These are phyloP conservation scores for Amiota mariae DNA, from an alignment of 2,888 invertebrate species.

Conservation along the genomic window DNA sequence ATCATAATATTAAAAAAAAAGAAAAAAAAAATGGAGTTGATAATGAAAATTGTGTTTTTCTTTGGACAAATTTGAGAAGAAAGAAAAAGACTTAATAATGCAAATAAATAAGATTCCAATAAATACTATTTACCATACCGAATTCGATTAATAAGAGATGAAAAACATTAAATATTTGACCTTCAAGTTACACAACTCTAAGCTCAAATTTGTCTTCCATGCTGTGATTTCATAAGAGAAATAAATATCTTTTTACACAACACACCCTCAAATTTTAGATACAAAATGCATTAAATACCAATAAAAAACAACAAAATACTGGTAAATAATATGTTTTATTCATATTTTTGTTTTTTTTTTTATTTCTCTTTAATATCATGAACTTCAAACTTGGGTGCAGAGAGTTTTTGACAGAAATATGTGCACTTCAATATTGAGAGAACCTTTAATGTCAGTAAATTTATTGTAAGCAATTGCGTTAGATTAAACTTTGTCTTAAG, in stretches of 20 bases:
- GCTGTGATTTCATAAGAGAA: neutral
- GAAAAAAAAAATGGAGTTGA: too few species aligned
- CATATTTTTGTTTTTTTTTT: neutral
- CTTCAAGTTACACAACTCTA: constrained; percentile 14
- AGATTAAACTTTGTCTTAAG: too few species aligned
- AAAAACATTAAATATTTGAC: constrained; percentile 6
- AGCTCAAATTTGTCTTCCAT: neutral
- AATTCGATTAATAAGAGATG: too few species aligned
- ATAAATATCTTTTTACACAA: neutral
- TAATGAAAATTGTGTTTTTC: too few species aligned
- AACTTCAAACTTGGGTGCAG: constrained; percentile 11
- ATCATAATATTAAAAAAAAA: too few species aligned
- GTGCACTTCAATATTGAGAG: neutral
- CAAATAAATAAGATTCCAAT: too few species aligned
- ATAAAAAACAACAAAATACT: neutral
- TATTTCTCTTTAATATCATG: constrained; percentile 4
- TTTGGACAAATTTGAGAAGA: too few species aligned
- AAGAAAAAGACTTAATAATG: too few species aligned
- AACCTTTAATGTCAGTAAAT: too few species aligned
- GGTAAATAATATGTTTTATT: neutral
- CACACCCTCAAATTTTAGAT: neutral
- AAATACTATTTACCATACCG: too few species aligned
- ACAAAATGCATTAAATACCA: constrained; percentile 18
- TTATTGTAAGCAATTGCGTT: too few species aligned
- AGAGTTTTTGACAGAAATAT: neutral